Percentiles rank a stretch among this genome's conserved stretches.
phyloP scores from a whole-genome alignment of 2,113 vertebrate species.

The Asarcornis scutulata region DNA sequence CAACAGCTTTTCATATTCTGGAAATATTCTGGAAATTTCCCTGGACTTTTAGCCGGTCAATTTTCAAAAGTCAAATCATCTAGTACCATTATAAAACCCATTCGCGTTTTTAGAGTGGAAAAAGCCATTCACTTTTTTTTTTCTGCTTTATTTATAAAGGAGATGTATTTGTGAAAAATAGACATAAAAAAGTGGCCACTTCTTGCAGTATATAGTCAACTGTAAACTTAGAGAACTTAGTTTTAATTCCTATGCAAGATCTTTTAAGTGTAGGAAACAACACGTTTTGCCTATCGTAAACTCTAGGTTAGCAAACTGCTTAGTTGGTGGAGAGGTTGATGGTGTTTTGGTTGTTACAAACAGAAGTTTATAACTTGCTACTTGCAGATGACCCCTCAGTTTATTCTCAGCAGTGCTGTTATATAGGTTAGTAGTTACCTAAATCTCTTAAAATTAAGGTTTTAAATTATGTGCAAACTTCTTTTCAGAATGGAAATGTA shows the following conservation, averaged over 20 bases:
- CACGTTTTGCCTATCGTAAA: background rate
- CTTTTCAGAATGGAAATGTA: slow-evolving; percentile 20
- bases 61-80: slow-evolving; percentile 24
- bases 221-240: background rate
- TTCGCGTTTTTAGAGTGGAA: background rate
- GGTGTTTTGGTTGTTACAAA: background rate
- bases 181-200: background rate
- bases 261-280: background rate
- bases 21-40: background rate
- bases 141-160: background rate
- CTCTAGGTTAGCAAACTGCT: background rate
- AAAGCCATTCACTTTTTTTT: background rate
- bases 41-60: background rate
- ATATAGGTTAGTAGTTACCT: background rate
- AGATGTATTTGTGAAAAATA: background rate
- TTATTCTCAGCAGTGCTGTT: background rate
- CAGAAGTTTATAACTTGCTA: background rate
- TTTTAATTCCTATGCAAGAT: background rate
- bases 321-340: background rate
- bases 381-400: background rate
- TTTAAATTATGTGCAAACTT: slow-evolving; percentile 5
- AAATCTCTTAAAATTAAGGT: background rate
- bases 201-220: background rate
- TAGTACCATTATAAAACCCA: background rate
- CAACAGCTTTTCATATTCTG: background rate